Evolutionary conservation across 1,140 invertebrate genomes (phyloP), one percentile per base, ranked within the genome.

Genomic region (Heliconius hewitsoni): DNA sequence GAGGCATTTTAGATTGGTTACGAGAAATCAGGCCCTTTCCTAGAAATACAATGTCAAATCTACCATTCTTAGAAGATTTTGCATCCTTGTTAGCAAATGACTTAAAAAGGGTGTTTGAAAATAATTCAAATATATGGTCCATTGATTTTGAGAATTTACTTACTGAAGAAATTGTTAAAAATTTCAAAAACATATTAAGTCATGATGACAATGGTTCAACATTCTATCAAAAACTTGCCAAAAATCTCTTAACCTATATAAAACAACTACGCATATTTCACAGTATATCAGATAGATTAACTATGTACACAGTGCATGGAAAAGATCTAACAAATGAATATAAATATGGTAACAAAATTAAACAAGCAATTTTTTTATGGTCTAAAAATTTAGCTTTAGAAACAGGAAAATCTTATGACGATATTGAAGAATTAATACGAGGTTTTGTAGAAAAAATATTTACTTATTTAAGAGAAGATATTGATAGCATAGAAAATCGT

Each of bases 1-100:
- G 71, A 19, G 74, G 52, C 72, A 78, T 78, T 18, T 5, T 78
- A 73, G 71, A 78, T 23, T 78, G 76, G 74, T 9, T 76, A n/a
- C 42, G 23, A 18, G 27, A 66, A 27, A 30, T 30, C 23, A 66
- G 23, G 27, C 60, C 60, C n/a, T 66, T 66, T 6, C 27, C 60
- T 30, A 66, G 23, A 13, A 27, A 66, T 16, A 11, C 27, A 13
- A 66, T 66, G 60, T 23, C 11, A 16, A 66, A 66, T 66, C 11
- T 66, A 11, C 60, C 60, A 30, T 30, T 66, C 9, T 4, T 66
- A 66, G 60, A 66, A 66, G 27, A 78, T 46, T 73, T 78, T 27
- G 76, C 76, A 27, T 60, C 34, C 2, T 18, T 78, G 18, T 34
- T 78, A 70, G 72, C 72, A 23, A 70, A 60, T 46, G 73, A 74